phyloP scores from a whole-genome alignment of 2,113 vertebrate species.

The Indicator indicator region DNA sequence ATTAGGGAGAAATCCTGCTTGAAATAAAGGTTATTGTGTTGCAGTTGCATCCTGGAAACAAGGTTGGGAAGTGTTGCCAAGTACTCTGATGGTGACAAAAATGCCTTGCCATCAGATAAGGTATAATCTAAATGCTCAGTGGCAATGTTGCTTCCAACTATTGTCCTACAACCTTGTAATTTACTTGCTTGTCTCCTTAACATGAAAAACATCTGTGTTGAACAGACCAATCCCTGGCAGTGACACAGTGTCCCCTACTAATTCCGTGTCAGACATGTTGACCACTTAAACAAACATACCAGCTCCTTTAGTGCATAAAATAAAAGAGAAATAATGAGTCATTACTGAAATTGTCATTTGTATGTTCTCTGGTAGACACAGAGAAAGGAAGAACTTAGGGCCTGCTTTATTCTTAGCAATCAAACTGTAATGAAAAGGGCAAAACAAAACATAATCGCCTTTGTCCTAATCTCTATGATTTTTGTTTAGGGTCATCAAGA shows the following conservation, averaged over 20 bases:
- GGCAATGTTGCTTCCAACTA: conserved; percentile 37
- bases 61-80: not conserved
- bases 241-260: not conserved
- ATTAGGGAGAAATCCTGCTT: not conserved
- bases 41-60: not conserved
- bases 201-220: not conserved
- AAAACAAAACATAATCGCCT: not conserved
- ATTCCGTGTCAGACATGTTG: not conserved
- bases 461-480: not conserved
- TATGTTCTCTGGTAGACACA: not conserved
- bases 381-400: not conserved
- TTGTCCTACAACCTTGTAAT: conserved; percentile 28
- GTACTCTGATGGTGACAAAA: not conserved
- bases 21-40: not conserved
- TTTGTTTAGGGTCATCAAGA: not conserved
- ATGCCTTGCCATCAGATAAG: not conserved
- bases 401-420: accelerated
- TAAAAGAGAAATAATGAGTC: not conserved
- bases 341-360: not conserved
- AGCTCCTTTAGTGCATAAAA: not conserved
- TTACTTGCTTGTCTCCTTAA: conserved; percentile 1
- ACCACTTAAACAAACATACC: not conserved
- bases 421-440: not conserved
- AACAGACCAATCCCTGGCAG: not conserved
- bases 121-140: not conserved